phyloP scores from a whole-genome alignment of 2,797 vertebrate genomes.

The Notolabrus celidotus region DNA sequence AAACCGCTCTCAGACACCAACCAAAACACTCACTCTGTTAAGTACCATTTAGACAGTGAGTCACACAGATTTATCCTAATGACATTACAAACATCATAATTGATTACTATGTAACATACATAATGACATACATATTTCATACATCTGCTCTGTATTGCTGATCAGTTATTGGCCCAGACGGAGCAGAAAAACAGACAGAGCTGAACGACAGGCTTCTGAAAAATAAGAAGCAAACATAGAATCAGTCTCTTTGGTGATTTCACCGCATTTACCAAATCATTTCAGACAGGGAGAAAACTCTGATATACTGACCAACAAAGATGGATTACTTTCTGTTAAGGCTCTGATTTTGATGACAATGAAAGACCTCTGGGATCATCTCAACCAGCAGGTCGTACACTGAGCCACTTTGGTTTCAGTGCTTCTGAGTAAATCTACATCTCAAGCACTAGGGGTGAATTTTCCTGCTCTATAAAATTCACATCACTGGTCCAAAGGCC shows the following conservation, averaged over 20 bases:
- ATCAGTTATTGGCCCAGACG: slow-evolving; percentile 63
- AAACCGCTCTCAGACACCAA: slow-evolving; percentile 59
- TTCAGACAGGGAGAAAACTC: slow-evolving; percentile 45
- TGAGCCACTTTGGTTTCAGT: slow-evolving; percentile 3
- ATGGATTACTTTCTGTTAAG: slow-evolving; percentile 44
- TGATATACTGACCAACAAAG: slow-evolving; percentile 34
- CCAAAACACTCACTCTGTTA: slow-evolving; percentile 49
- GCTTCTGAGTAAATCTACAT: not conserved
- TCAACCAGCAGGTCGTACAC: slow-evolving; percentile 24
- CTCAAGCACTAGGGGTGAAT: not conserved
- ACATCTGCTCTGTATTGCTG: slow-evolving; percentile 59
- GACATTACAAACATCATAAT: slow-evolving; percentile 74
- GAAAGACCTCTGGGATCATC: slow-evolving; percentile 55
- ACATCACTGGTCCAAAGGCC: slow-evolving; percentile 53
- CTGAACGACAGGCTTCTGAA: slow-evolving; percentile 84
- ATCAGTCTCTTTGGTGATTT: slow-evolving; percentile 75
- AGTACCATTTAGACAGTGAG: slow-evolving; percentile 67
- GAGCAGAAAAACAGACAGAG: slow-evolving; percentile 73
- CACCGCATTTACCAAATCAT: slow-evolving; percentile 59
- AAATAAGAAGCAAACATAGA: slow-evolving; percentile 87
- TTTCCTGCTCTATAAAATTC: slow-evolving; percentile 15
- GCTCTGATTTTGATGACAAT: slow-evolving; percentile 37
- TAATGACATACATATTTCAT: slow-evolving; percentile 59
- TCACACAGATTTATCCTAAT: slow-evolving; percentile 61
- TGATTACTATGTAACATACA: slow-evolving; percentile 76